Base-by-base conservation (phyloP, 2,888 invertebrate genomes). In the Drosophila antonietae region DNA sequence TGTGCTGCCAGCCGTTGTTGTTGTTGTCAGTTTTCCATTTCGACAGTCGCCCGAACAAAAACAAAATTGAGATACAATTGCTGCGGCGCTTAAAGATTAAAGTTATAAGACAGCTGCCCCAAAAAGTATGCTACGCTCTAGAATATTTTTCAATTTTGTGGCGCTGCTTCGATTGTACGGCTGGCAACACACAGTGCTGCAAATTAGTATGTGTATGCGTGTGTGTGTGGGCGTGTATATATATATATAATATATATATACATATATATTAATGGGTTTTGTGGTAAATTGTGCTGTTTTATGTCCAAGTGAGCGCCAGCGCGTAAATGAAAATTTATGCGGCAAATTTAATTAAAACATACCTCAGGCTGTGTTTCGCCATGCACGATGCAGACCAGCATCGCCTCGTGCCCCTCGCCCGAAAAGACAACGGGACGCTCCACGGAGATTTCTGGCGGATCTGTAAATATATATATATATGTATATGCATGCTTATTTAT, bases 281-380 rank as follows among this genome's bases (percentile, higher is more conserved):
- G 59, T 49, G 67, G 66, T 63, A 72, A 65, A 68, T 63, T 68
- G 41, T 62, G 68, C 65, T 75, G 68, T 72, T 77, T 69, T 68
- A 79, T 73, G 75, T 82, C 85, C 84, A 71, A 84, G 72, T 72
- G 75, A 83, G 79, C 64, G 63, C 53, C 73, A 75, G 63, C 73
- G 59, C 68, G 78, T 71, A 82, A 87, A 86, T 86, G 77, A 81
- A 84, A 88, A 85, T 81, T 79, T 83, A 82, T 88, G 74, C 73
- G 79, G 77, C 67, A 81, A 82, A 81, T 79, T 84, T 81, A 81
- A 81, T 80, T 75, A 81, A 80, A 88, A 92, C 94, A 94, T 93
- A 95, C 95, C 93, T 95, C 95, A 67, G 95, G 95, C 88, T 94
- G 94, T 68, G 94, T 95, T 92, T 95, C 95, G 33, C 95, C 95